Conservation (phyloP, 2,113 vertebrate genomes). For the Tupaia chinensis region DNA sequence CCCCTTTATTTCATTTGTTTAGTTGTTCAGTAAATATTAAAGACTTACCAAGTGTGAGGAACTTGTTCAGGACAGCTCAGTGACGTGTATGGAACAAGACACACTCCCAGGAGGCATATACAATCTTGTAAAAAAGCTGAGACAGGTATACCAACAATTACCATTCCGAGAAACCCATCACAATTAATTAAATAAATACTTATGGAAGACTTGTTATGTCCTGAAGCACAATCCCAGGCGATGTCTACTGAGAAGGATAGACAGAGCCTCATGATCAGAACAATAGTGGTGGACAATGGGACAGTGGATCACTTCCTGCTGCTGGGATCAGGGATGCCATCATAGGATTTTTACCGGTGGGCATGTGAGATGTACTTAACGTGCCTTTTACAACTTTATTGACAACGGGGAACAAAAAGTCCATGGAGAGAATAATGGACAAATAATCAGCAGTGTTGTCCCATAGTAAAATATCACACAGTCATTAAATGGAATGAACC, state of each 20-base stretch:
- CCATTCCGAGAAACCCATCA: not conserved
- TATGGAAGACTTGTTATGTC: not conserved
- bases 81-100: not conserved
- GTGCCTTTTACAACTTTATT: not conserved
- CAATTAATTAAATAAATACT: constrained; percentile 18
- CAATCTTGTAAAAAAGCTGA: not conserved
- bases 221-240: not conserved
- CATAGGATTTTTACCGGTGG: not conserved
- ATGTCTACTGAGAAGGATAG: not conserved
- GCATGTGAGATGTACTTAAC: not conserved
- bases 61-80: not conserved
- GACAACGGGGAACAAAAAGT: not conserved
- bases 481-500: not conserved
- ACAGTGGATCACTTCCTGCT: not conserved
- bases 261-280: not conserved
- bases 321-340: not conserved
- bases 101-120: not conserved
- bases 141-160: not conserved
- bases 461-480: not conserved
- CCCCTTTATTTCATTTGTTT: not conserved
- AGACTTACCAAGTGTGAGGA: not conserved
- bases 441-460: not conserved
- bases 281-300: not conserved
- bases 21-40: not conserved
- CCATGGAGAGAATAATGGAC: not conserved